Evolutionary conservation across 2,888 invertebrate species (phyloP).

Genomic region (Plagiodera versicolora): DNA sequence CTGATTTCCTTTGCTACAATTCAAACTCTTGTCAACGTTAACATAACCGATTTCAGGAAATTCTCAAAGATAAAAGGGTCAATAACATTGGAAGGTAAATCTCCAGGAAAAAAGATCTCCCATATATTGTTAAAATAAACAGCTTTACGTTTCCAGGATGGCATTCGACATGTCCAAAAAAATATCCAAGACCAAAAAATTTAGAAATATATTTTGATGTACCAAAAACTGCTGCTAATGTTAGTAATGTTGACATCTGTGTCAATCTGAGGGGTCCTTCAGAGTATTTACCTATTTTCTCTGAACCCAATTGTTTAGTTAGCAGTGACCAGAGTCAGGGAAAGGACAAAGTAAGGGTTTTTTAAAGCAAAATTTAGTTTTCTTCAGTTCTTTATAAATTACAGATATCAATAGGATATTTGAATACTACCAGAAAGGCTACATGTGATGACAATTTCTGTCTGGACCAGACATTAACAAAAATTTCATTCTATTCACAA

Average conservation of each 20-base stretch:
- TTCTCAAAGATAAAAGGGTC: not conserved
- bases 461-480: not conserved
- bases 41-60: not conserved
- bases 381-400: not conserved
- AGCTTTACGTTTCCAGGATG: not conserved
- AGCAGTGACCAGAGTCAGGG: not conserved
- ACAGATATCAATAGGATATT: not conserved
- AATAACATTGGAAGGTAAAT: not conserved
- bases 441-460: not conserved
- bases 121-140: not conserved
- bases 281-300: not conserved
- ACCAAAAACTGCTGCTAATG: not conserved
- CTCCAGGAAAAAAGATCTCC: not conserved
- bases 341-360: not conserved
- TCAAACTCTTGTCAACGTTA: not conserved
- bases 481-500: conserved; percentile 8
- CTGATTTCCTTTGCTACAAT: not conserved
- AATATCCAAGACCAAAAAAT: not conserved
- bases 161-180: not conserved
- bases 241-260: not conserved
- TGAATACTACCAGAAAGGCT: not conserved
- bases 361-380: not conserved
- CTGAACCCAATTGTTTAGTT: not conserved
- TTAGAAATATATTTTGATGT: not conserved
- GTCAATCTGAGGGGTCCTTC: not conserved